A percentile compares a stretch with the other conserved stretches of the same genome.
Conservation (phyloP, 2,797 vertebrate genomes). For the Myotis myotis region DNA sequence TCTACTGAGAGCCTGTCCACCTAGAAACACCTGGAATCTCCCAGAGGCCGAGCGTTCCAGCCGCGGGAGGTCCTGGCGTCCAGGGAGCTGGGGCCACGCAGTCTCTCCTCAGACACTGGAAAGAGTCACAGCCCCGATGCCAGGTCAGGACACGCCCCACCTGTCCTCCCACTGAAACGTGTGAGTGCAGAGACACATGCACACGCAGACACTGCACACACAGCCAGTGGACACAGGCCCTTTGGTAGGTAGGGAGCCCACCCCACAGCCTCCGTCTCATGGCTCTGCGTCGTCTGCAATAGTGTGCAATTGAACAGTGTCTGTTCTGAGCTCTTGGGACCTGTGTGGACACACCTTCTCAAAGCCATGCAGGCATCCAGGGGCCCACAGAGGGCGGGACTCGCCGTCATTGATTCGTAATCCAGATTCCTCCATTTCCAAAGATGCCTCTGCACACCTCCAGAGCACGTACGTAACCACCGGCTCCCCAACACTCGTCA, state of each 20-base stretch:
- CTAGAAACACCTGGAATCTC: neutral
- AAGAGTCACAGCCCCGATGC: neutral
- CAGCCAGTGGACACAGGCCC: too few relatives aligned
- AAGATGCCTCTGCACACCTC: neutral
- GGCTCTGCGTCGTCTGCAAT: neutral
- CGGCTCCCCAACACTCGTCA: rapidly evolving
- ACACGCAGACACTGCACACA: neutral
- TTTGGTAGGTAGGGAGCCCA: too few relatives aligned
- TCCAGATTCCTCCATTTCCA: neutral
- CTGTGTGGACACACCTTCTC: rapidly evolving
- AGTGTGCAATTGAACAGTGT: too few relatives aligned
- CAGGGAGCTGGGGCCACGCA: neutral
- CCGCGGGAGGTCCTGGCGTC: neutral
- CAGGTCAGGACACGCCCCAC: rapidly evolving
- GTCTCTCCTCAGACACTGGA: neutral
- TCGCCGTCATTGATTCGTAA: neutral
- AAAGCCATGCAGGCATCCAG: rapidly evolving
- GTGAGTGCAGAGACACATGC: neutral
- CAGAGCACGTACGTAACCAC: rapidly evolving
- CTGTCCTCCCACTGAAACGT: neutral
- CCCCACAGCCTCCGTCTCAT: neutral
- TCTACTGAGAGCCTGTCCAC: neutral
- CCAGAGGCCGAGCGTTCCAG: neutral
- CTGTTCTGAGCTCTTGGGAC: rapidly evolving
- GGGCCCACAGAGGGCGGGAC: rapidly evolving